These are phyloP conservation scores for Listronotus oregonensis DNA, from an alignment of 1,140 invertebrate species.

Conservation along the genomic window DNA sequence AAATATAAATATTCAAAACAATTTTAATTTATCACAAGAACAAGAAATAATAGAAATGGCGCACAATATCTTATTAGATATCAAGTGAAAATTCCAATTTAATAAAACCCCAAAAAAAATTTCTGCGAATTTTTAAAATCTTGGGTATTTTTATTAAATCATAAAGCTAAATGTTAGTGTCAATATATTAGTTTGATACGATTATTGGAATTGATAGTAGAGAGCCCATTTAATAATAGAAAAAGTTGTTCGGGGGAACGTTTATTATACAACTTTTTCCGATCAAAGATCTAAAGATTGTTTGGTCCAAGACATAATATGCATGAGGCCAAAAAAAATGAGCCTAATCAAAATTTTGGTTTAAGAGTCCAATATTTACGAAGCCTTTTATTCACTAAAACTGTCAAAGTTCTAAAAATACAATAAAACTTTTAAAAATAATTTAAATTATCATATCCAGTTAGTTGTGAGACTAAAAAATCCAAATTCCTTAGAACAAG, in stretches of 20 bases:
- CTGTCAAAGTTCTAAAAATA: too few relatives aligned
- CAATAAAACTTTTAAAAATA: constrained; percentile 9
- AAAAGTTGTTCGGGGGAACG: neutral
- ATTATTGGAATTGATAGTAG: neutral
- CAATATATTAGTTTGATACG: neutral
- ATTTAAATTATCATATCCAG: constrained; percentile 14
- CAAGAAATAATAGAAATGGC: too few relatives aligned
- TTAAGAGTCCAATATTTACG: too few relatives aligned
- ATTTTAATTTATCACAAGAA: too few relatives aligned
- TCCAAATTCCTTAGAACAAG: constrained; percentile 16
- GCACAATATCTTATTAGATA: neutral
- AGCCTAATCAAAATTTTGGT: too few relatives aligned
- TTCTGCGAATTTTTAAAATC: neutral
- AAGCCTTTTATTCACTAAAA: too few relatives aligned
- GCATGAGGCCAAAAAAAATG: too few relatives aligned
- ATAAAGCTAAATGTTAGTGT: too few relatives aligned
- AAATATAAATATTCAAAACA: too few relatives aligned
- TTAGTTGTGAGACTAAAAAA: constrained; percentile 24
- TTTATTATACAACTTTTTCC: too few relatives aligned
- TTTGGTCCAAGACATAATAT: too few relatives aligned
- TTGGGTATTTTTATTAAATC: neutral
- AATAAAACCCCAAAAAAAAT: neutral
- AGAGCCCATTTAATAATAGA: neutral
- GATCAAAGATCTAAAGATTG: too few relatives aligned
- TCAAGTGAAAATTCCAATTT: neutral